Evolutionary conservation across 2,888 invertebrate genomes (phyloP), one percentile per base, ranked within the genome.

Genomic region (Cerastis leucographa): DNA sequence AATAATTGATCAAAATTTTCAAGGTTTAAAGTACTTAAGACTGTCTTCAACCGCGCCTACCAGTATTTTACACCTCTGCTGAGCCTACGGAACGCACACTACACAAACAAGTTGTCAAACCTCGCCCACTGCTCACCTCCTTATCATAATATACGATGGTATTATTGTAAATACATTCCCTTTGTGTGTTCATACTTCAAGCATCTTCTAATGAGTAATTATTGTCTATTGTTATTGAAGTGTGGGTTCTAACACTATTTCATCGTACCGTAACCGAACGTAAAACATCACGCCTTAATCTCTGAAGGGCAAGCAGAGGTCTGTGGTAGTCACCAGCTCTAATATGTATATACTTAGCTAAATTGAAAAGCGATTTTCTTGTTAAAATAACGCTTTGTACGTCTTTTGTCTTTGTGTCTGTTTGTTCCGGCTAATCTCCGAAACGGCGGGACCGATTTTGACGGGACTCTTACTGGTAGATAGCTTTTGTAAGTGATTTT

Each of bases 101-200:
- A 25, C 61, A n/a, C 46, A 72, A 71, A 83, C 54, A 66, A 19
- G 12, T 61, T 35, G 22, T 75, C 81, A 71, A 74, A 49, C 6
- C 5, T 72, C 78, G 72, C 83, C 83, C 85, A 84, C 83, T n/a
- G 70, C n/a, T 54, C n/a, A 29, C 59, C 85, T 67, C 56, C n/a
- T 71, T 54, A 59, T 14, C 19, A 69, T 64, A 67, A 71, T 80
- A 67, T n/a, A 81, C 29, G 66, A 59, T 67, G 74, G 78, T 84
- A 74, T 66, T 69, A 78, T 70, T 59, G 14, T 73, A 71, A 71
- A 44, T 7, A 83, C 56, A 67, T 83, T 71, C 69, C 69, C 46
- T 67, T 71, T 71, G 80, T 70, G 67, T 64, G 35, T 64, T 67
- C 46, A 35, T 25, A 49, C 49, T 54, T 73, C 35, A 65, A 81